Conservation (phyloP, 2,797 vertebrate genomes). For the Acrossocheilus wenchowensis region DNA sequence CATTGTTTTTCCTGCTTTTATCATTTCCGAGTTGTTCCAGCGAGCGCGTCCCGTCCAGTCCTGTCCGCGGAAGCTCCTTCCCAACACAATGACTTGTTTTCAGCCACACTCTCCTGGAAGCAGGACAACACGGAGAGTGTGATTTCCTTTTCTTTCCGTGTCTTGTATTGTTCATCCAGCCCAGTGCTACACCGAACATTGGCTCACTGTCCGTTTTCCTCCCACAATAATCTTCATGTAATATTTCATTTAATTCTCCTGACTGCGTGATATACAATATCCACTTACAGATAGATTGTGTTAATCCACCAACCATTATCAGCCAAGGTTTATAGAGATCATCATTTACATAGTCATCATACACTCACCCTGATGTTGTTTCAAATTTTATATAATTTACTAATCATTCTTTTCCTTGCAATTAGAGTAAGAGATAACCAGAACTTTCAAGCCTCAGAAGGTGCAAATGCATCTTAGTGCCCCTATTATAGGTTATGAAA, state of each 20-base stretch:
- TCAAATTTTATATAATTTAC: not conserved
- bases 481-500: no score
- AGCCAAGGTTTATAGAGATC: not conserved
- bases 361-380: not conserved
- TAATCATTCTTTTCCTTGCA: not conserved
- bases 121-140: constrained; percentile 27
- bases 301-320: not conserved
- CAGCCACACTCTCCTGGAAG: constrained; percentile 28
- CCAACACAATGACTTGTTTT: constrained; percentile 31
- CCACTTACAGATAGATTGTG: not conserved
- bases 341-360: no score
- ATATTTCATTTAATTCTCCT: constrained; percentile 2
- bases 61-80: not conserved
- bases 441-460: not conserved
- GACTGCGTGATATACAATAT: not conserved
- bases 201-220: not conserved
- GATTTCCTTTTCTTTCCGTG: constrained; percentile 27
- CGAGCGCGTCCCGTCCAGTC: not conserved
- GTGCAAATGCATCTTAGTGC: not conserved
- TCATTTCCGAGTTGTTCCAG: constrained; percentile 6
- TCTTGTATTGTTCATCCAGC: not conserved
- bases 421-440: not conserved
- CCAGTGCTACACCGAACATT: not conserved
- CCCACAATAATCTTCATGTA: not conserved
- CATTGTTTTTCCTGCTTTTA: constrained; percentile 27